phyloP scores from a whole-genome alignment of 2,797 vertebrate species.

The Bradypodion pumilum region DNA sequence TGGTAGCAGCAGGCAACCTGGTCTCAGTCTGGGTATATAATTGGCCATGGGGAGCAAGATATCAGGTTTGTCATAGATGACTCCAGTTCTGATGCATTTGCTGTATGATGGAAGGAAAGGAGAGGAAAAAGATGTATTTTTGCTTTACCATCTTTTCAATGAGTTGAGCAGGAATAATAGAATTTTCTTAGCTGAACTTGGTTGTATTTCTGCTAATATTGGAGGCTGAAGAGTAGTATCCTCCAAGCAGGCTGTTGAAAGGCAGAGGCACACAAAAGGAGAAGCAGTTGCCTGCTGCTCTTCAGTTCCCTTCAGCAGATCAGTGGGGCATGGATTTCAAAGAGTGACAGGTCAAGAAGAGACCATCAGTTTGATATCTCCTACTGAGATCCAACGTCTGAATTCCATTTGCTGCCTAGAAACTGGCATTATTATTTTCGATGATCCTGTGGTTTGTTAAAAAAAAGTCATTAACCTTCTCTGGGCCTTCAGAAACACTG shows the following conservation, averaged over 20 bases:
- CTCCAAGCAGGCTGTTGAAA: conserved; percentile 10
- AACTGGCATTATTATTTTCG: not conserved
- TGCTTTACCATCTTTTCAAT: not conserved
- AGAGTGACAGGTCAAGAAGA: not conserved
- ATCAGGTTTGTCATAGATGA: conserved; percentile 1
- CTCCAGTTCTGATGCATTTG: not conserved
- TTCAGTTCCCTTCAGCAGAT: not conserved
- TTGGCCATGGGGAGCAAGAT: too few relatives aligned
- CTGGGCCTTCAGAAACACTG: not conserved
- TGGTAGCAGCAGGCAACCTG: not conserved
- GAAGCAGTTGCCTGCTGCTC: not conserved
- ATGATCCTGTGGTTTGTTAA: not conserved
- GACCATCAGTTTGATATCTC: not conserved
- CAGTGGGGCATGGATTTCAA: conserved; percentile 8
- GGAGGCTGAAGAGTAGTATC: not conserved
- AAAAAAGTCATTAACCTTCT: not conserved
- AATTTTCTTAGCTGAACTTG: conserved; percentile 1
- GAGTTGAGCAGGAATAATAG: conserved; percentile 4
- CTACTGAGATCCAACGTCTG: not conserved
- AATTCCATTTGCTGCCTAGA: conserved; percentile 9
- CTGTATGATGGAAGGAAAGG: not conserved
- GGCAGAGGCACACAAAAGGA: not conserved
- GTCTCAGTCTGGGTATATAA: too few relatives aligned
- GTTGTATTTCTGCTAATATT: conserved; percentile 8
- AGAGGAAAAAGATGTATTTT: not conserved